Base-by-base conservation (phyloP, 2,113 vertebrate genomes). In the Nematolebias whitei region DNA sequence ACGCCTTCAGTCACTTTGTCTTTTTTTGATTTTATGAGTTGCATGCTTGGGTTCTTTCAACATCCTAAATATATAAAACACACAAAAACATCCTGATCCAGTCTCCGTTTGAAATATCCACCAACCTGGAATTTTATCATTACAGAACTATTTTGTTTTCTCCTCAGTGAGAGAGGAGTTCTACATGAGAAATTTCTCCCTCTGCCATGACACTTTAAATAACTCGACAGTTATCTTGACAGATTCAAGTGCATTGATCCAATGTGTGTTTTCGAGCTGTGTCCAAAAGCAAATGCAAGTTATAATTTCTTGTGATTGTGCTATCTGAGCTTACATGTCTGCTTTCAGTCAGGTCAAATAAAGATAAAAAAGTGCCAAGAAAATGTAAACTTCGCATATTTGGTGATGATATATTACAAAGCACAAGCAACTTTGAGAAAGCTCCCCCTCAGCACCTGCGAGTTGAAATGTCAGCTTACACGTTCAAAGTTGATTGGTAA, bases 1-100 rank as follows among this genome's bases (percentile, higher is more conserved):
- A 58, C 73, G 51, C 82, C 69, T 69, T 49, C 26, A 70, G 18
- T 77, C 64, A 80, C 76, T 39, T 71, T 68, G 40, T 65, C 44
- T 47, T 60, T 47, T 52, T 4, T 29, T 29, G 3, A 3, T 29
- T 29, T 29, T 7, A 29, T 29, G 7, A 29, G 7, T 29, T 38
- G 18, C 44, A 15, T 12, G 4, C 14, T 20, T 51, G 43, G n/a
- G 8, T 26, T 54, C 50, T 32, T 62, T 56, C 51, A 63, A 14
- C 38, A 56, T 39, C 23, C 18, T 56, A 38, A 38, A 20, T 39
- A 43, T 22, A 16, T 51, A 18, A 22, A 19, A 10, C 3, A 26
- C 23, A 26, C 4, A 2, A 41, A 63, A 29, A 24, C 61, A 29
- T 32, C 22, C 48, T 24, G 44, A 45, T 39, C 22, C 6, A 44